These are phyloP conservation scores for Pomacea maculata DNA, from an alignment of 1,140 invertebrate genomes.

Conservation along the genomic window DNA sequence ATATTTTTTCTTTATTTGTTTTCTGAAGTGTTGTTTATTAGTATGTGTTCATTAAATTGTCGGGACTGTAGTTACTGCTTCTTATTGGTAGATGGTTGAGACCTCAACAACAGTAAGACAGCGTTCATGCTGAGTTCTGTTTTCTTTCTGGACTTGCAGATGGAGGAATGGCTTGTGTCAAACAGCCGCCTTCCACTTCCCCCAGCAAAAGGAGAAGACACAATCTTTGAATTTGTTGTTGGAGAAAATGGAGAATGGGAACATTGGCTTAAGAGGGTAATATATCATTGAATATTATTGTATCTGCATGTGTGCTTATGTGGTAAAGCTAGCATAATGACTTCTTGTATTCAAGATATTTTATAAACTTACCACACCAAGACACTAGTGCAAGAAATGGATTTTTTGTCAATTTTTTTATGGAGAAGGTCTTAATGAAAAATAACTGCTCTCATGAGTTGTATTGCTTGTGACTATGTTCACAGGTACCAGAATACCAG, in stretches of 20 bases:
- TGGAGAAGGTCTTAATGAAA: not conserved
- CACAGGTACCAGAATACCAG: conserved; percentile 81
- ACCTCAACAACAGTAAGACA: not conserved
- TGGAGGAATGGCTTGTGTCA: conserved; percentile 58
- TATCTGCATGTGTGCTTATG: not conserved
- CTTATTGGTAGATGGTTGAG: no score
- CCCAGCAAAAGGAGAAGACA: conserved; percentile 55
- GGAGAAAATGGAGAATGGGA: conserved; percentile 88
- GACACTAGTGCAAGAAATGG: not conserved
- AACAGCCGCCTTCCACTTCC: conserved; percentile 56
- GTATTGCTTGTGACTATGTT: not conserved
- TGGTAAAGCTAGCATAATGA: not conserved
- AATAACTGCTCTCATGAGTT: no score
- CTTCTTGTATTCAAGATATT: not conserved
- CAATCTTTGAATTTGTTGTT: conserved; percentile 89
- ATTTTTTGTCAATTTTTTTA: not conserved
- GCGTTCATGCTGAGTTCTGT: not conserved
- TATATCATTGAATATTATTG: not conserved
- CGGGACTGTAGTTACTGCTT: no score
- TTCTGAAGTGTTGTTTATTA: not conserved
- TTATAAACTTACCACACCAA: not conserved
- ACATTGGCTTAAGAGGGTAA: conserved; percentile 77
- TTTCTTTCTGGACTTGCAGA: conserved; percentile 35
- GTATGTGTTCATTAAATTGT: conserved; percentile 1
- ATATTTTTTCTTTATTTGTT: not conserved